These are phyloP conservation scores for Microctenopoma stevenorrisi DNA, from an alignment of 2,797 vertebrate genomes.

Conservation along the genomic window DNA sequence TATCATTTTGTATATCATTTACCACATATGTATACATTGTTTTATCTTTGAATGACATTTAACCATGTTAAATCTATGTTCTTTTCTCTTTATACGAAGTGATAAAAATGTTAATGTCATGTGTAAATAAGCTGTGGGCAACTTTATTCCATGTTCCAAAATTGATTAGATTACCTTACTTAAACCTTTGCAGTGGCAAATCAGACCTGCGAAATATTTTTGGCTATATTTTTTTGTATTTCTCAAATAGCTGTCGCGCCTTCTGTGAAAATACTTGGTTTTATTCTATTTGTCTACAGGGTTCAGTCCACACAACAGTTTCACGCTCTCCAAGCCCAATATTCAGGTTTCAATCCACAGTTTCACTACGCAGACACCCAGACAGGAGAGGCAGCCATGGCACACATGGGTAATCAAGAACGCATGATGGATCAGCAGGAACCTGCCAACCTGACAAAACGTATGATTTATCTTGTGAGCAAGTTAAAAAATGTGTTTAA, in stretches of 20 bases:
- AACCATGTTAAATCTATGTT: not conserved
- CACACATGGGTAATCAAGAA: slow-evolving; percentile 68
- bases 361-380: slow-evolving; percentile 58
- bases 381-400: slow-evolving; percentile 61
- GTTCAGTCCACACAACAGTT: slow-evolving; percentile 84
- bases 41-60: slow-evolving; percentile 6
- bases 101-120: too few species aligned
- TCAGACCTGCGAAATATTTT: too few species aligned
- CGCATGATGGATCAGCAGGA: slow-evolving; percentile 67
- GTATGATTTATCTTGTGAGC: slow-evolving; percentile 50
- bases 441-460: slow-evolving; percentile 66
- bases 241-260: not conserved
- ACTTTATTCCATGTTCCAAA: not conserved
- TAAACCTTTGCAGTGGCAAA: too few species aligned
- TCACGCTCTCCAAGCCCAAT: slow-evolving; percentile 81
- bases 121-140: not conserved
- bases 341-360: slow-evolving; percentile 65
- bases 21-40: not conserved
- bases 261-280: slow-evolving; percentile 3
- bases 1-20: slow-evolving; percentile 16
- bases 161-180: not conserved
- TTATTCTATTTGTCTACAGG: slow-evolving; percentile 74
- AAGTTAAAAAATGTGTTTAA: not conserved
- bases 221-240: too few species aligned
- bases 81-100: not conserved